Evolutionary conservation across 2,888 invertebrate genomes (phyloP).

Genomic region (Agonopterix subpropinquella): DNA sequence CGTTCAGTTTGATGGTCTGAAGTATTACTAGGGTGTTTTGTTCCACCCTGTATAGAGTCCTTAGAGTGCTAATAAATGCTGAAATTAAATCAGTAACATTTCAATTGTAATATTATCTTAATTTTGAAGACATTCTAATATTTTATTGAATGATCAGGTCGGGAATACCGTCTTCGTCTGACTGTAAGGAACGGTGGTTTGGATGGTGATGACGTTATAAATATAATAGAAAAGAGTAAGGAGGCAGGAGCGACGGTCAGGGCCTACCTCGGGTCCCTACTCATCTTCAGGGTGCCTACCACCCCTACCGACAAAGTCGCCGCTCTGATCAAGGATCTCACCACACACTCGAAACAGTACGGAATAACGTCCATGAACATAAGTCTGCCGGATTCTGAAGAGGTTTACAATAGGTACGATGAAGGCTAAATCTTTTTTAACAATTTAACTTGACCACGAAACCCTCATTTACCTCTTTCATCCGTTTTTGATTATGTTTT

Average conservation of each 20-base stretch:
- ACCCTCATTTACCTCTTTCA: too few relatives aligned
- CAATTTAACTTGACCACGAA: too few relatives aligned
- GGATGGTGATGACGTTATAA: conserved; percentile 21
- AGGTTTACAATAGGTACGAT: conserved; percentile 47
- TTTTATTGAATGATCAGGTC: conserved; percentile 21
- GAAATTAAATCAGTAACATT: too few relatives aligned
- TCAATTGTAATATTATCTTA: too few relatives aligned
- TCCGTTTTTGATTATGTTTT: too few relatives aligned
- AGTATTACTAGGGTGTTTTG: too few relatives aligned
- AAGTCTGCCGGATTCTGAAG: conserved; percentile 54
- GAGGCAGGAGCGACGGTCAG: conserved; percentile 37
- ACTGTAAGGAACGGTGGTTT: conserved; percentile 30
- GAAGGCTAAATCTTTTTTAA: too few relatives aligned
- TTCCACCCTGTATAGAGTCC: too few relatives aligned
- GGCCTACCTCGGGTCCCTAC: conserved; percentile 47
- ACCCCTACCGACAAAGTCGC: conserved; percentile 42
- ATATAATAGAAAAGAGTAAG: conserved; percentile 25
- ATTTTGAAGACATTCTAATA: too few relatives aligned
- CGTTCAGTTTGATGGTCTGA: too few relatives aligned
- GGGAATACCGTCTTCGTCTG: conserved; percentile 43
- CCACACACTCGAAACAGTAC: conserved; percentile 29
- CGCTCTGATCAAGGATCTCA: conserved; percentile 34
- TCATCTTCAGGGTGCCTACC: conserved; percentile 47
- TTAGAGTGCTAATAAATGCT: too few relatives aligned
- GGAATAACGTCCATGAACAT: conserved; percentile 45